Conservation (phyloP, 1,140 invertebrate species). For the Megalonaias nervosa region DNA sequence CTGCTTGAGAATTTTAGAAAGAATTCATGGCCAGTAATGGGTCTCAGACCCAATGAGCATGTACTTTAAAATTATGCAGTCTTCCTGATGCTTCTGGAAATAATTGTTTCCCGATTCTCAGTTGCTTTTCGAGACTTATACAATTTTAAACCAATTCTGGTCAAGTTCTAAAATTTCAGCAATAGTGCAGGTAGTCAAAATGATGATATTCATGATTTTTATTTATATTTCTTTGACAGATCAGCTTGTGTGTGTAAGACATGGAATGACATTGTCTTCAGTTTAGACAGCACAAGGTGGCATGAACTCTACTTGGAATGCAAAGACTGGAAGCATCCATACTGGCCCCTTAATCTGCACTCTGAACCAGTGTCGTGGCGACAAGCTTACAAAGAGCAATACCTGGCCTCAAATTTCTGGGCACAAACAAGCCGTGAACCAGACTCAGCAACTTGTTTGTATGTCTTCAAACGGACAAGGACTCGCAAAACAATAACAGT, state of each 20-base stretch:
- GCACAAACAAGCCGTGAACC: slow-evolving; percentile 35
- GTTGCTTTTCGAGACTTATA: background rate
- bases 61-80: background rate
- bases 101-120: background rate
- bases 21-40: no score
- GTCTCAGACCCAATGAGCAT: no score
- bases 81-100: background rate
- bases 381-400: slow-evolving; percentile 55
- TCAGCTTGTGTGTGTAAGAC: slow-evolving; percentile 58
- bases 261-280: slow-evolving; percentile 57
- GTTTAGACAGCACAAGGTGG: slow-evolving; percentile 58
- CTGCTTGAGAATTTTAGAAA: no score
- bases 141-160: background rate
- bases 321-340: slow-evolving; percentile 60
- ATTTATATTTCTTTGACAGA: background rate
- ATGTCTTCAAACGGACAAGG: slow-evolving; percentile 46
- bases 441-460: slow-evolving; percentile 47
- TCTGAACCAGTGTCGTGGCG: slow-evolving; percentile 61
- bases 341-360: slow-evolving; percentile 58
- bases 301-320: slow-evolving; percentile 56
- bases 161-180: background rate
- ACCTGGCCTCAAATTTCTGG: slow-evolving; percentile 55
- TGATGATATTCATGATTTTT: background rate
- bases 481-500: slow-evolving; percentile 55
- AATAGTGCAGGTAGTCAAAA: background rate